Evolutionary conservation across 2,888 invertebrate genomes (phyloP).

Genomic region (Pachliopta kotzebuea): DNA sequence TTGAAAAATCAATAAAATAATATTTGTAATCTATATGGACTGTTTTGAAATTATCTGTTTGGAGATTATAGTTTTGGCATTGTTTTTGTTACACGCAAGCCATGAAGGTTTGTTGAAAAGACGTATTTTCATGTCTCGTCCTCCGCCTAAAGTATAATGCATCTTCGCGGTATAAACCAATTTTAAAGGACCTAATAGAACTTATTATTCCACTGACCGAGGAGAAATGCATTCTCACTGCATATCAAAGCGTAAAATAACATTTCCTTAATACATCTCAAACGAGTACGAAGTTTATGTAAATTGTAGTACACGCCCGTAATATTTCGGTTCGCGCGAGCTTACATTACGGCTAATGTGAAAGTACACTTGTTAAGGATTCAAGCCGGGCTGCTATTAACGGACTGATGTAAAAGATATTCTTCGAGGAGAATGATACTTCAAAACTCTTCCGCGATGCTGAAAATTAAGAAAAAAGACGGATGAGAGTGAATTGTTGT

Average conservation of each 20-base stretch:
- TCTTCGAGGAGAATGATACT: conserved; percentile 36
- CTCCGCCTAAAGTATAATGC: conserved; percentile 6
- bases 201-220: conserved; percentile 34
- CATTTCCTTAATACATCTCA: conserved; percentile 69
- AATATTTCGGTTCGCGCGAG: conserved; percentile 61
- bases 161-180: conserved; percentile 18
- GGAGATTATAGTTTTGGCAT: too few relatives aligned
- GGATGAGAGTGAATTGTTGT: conserved; percentile 3
- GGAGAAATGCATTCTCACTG: conserved; percentile 47
- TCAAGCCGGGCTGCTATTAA: conserved; percentile 58
- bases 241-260: conserved; percentile 67
- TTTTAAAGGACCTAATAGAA: conserved; percentile 34
- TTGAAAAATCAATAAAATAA: too few relatives aligned
- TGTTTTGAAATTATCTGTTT: too few relatives aligned
- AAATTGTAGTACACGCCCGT: conserved; percentile 66
- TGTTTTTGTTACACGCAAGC: too few relatives aligned
- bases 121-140: too few relatives aligned
- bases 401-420: conserved; percentile 42
- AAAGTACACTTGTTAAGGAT: conserved; percentile 56
- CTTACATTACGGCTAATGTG: conserved; percentile 42
- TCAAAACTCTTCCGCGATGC: conserved; percentile 18
- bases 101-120: too few relatives aligned
- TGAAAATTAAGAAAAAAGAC: conserved; percentile 25
- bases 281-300: conserved; percentile 71
- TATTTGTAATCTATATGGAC: too few relatives aligned